Evolutionary conservation across 2,113 vertebrate genomes (phyloP).

Genomic region (Paracanthobrama guichenoti): DNA sequence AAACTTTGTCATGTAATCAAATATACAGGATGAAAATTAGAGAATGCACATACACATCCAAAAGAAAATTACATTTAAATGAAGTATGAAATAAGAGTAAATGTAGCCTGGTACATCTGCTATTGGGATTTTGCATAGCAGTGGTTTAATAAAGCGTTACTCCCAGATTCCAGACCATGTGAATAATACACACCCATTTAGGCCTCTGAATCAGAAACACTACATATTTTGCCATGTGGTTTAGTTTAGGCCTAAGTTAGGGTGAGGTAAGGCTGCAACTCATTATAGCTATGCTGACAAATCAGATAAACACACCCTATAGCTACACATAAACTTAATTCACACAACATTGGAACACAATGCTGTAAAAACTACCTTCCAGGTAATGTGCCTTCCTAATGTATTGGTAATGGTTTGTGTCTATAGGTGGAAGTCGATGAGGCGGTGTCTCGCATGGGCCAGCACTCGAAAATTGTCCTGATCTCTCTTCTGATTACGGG

Average conservation of each 20-base stretch:
- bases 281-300: slow-evolving; percentile 17
- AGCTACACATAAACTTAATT: neutral
- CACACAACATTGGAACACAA: neutral
- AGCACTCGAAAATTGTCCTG: slow-evolving; percentile 81
- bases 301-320: neutral
- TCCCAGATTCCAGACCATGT: slow-evolving; percentile 12
- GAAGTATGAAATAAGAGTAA: neutral
- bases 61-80: neutral
- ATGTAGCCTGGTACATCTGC: neutral
- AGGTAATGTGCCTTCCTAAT: neutral
- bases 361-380: neutral
- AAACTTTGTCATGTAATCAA: neutral
- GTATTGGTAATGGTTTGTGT: neutral
- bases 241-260: neutral
- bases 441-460: slow-evolving; percentile 66
- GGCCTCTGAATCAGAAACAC: neutral
- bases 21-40: neutral
- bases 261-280: slow-evolving; percentile 7
- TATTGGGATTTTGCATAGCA: neutral
- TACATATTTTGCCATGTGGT: slow-evolving; percentile 13
- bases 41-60: neutral
- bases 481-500: slow-evolving; percentile 87
- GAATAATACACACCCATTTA: neutral
- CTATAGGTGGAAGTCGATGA: slow-evolving; percentile 67
- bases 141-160: neutral